Evolutionary conservation across 1,140 invertebrate species (phyloP).

Genomic region (Drosophila cardini): DNA sequence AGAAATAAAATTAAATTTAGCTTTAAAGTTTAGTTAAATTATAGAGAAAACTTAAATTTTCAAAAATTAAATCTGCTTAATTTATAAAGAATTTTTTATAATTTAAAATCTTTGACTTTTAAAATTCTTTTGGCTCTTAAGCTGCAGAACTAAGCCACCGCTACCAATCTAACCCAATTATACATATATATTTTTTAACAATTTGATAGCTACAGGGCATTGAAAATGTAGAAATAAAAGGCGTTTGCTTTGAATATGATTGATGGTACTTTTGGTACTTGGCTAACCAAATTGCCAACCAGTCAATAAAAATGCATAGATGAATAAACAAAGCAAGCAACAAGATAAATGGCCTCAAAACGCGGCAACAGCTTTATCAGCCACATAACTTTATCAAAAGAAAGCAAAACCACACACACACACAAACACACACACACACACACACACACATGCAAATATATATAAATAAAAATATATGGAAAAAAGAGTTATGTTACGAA

Average conservation of each 20-base stretch:
- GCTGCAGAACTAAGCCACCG: not conserved
- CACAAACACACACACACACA: not conserved
- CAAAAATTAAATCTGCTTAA: no score
- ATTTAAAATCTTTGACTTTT: not conserved
- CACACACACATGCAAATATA: constrained; percentile 14
- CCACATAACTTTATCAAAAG: constrained; percentile 16
- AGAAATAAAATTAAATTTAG: no score
- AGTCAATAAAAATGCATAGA: constrained; percentile 67
- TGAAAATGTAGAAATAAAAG: constrained; percentile 20
- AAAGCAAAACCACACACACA: no score
- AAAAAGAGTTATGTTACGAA: not conserved
- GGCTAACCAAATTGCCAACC: constrained; percentile 52
- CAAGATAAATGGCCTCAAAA: constrained; percentile 27
- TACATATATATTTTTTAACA: not conserved
- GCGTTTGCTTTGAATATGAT: constrained; percentile 51
- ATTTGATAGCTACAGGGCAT: constrained; percentile 15
- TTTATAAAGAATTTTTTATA: not conserved
- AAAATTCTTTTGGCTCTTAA: no score
- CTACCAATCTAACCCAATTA: not conserved
- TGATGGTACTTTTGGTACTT: constrained; percentile 55
- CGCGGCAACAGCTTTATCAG: constrained; percentile 36
- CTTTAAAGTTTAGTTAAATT: no score
- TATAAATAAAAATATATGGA: constrained; percentile 3
- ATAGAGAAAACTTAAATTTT: no score
- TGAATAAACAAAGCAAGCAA: constrained; percentile 34